These are phyloP conservation scores for Danio kyathit DNA, from an alignment of 2,797 vertebrate genomes.

Conservation along the genomic window DNA sequence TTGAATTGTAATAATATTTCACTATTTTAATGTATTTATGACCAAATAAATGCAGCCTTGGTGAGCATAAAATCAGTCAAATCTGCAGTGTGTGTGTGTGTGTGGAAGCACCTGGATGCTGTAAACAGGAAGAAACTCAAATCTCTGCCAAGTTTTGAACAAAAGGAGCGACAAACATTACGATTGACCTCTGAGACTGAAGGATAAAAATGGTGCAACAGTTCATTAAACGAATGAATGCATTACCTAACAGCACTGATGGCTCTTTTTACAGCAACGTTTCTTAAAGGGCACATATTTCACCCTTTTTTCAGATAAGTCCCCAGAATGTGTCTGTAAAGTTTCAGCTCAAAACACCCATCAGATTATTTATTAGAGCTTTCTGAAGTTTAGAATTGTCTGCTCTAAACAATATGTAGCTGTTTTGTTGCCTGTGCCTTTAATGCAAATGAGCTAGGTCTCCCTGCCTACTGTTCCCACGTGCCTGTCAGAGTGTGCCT, in stretches of 20 bases:
- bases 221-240: background rate
- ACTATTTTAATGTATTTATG: background rate
- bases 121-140: conserved; percentile 54
- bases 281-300: too few species aligned
- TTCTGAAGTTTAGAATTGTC: too few species aligned
- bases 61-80: background rate
- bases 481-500: too few species aligned
- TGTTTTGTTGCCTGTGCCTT: too few species aligned
- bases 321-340: too few species aligned
- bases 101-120: conserved; percentile 50
- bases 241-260: background rate
- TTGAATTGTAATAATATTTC: background rate
- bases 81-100: background rate
- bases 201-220: background rate
- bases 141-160: conserved; percentile 31
- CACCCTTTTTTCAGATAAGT: too few species aligned
- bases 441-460: too few species aligned
- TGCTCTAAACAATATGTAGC: too few species aligned
- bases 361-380: too few species aligned
- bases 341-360: too few species aligned
- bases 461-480: too few species aligned
- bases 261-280: background rate
- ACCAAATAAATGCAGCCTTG: background rate
- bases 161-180: conserved; percentile 29
- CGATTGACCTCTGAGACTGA: background rate